phyloP scores from a whole-genome alignment of 2,113 vertebrate genomes.

The Solea solea region DNA sequence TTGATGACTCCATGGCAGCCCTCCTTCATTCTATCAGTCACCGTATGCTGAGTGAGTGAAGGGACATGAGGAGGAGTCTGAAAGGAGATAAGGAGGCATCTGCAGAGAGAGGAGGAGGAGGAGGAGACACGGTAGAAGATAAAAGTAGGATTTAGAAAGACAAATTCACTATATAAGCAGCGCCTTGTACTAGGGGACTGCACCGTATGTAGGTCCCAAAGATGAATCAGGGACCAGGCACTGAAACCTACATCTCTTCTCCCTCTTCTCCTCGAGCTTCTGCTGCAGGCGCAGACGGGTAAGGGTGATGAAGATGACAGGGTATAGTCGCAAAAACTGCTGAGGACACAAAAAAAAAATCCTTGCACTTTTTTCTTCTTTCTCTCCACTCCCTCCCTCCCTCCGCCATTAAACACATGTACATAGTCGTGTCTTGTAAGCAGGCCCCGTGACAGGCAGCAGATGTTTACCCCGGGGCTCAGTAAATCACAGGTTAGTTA shows the following conservation, averaged over 20 bases:
- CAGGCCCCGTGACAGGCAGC: conserved; percentile 61
- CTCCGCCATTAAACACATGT: conserved; percentile 52
- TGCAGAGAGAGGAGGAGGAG: background rate
- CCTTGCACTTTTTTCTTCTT: background rate
- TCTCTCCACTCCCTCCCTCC: background rate
- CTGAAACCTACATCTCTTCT: background rate
- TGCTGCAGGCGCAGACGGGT: conserved; percentile 34
- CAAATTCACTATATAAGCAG: background rate
- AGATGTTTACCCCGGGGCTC: conserved; percentile 68
- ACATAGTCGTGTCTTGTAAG: conserved; percentile 56
- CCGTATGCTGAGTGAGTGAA: conserved; percentile 45
- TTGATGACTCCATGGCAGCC: conserved; percentile 63
- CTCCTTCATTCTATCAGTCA: conserved; percentile 57
- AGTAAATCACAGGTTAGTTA: conserved; percentile 68
- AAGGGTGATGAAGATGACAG: conserved; percentile 33
- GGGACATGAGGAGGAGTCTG: conserved; percentile 1
- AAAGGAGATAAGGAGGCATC: background rate
- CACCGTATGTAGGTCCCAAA: conserved; percentile 4
- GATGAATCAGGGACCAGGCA: conserved; percentile 30
- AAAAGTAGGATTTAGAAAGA: background rate
- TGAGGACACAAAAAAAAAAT: conserved; percentile 47
- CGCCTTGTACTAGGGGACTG: background rate
- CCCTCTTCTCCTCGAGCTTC: conserved; percentile 2
- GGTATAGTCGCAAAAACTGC: conserved; percentile 41
- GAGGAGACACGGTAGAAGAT: background rate